A percentile compares a stretch with the other conserved stretches of the same genome.
Conservation (phyloP, 2,797 vertebrate genomes). For the Darevskia nairensis region DNA sequence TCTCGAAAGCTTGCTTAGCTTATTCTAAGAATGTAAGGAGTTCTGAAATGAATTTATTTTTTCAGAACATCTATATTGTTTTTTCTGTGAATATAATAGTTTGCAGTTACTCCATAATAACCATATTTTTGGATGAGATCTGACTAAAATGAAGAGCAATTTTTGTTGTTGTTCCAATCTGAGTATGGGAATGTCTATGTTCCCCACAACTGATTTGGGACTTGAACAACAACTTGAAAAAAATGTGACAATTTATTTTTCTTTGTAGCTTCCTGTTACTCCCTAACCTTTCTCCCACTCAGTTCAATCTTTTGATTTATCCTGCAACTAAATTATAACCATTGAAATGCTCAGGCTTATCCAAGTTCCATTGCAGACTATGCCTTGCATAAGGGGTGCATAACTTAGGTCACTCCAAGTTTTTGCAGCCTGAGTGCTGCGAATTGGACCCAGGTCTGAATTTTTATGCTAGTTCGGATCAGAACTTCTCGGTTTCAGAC, state of each 20-base stretch:
- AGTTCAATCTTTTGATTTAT: conserved; percentile 38
- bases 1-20: not conserved
- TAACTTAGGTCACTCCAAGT: not conserved
- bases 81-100: conserved; percentile 10
- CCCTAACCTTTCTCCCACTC: conserved; percentile 41
- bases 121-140: conserved; percentile 28
- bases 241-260: conserved; percentile 42
- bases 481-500: not conserved
- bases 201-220: conserved; percentile 41
- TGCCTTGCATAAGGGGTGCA: not conserved
- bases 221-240: conserved; percentile 43
- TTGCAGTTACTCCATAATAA: conserved; percentile 31
- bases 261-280: conserved; percentile 35
- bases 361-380: not conserved
- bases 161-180: not conserved
- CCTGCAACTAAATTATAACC: conserved; percentile 27
- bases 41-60: conserved; percentile 28
- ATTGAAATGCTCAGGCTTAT: not conserved
- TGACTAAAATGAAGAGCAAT: conserved; percentile 9
- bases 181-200: conserved; percentile 39
- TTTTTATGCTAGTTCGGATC: not conserved
- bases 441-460: not conserved
- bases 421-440: not conserved
- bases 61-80: conserved; percentile 11
- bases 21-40: conserved; percentile 17